phyloP scores from a whole-genome alignment of 2,888 invertebrate species.

The Galeruca laticollis region DNA sequence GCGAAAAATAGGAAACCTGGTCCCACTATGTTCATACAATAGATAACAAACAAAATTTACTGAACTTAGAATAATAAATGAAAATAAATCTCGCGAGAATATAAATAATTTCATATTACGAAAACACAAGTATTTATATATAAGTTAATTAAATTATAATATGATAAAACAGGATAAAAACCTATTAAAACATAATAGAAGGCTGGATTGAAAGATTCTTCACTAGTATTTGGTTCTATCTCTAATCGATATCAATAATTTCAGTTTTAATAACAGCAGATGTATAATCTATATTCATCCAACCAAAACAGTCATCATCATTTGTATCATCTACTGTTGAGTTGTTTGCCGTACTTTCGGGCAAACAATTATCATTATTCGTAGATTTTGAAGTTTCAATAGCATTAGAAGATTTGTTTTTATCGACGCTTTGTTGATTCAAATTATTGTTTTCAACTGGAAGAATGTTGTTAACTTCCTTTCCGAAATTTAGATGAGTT shows the following conservation, averaged over 20 bases:
- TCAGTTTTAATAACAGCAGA: conserved; percentile 12
- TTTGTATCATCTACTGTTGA: neutral
- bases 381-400: no score
- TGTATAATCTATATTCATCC: conserved; percentile 8
- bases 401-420: no score
- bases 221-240: neutral
- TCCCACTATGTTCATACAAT: no score
- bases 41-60: no score
- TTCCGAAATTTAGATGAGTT: neutral
- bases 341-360: neutral
- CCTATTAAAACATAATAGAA: neutral
- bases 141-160: neutral
- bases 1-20: no score
- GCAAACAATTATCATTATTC: neutral
- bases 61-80: neutral
- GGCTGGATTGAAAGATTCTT: no score
- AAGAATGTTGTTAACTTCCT: neutral
- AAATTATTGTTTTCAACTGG: neutral
- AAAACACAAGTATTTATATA: neutral
- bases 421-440: neutral
- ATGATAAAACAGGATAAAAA: neutral
- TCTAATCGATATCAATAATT: neutral
- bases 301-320: conserved; percentile 4
- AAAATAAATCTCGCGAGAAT: neutral
- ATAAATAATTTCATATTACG: neutral